A percentile compares a stretch with the other conserved stretches of the same genome.
Evolutionary conservation across 1,140 invertebrate species (phyloP).

Genomic region (Drosophila punjabiensis): DNA sequence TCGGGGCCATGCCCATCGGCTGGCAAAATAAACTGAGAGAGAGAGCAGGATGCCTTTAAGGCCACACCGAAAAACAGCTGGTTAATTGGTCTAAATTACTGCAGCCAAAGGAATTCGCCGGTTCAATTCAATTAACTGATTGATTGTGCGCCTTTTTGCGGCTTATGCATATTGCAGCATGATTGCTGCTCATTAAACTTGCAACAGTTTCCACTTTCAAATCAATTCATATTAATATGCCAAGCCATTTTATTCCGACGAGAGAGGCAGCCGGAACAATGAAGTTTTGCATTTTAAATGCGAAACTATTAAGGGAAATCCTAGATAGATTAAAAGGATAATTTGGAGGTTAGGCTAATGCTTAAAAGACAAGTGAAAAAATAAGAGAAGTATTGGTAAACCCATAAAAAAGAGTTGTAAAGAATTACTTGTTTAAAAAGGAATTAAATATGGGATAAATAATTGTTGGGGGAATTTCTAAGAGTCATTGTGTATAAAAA

Average conservation of each 20-base stretch:
- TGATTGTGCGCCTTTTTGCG: slow-evolving; percentile 29
- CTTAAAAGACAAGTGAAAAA: not conserved
- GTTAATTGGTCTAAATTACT: slow-evolving; percentile 15
- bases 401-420: not conserved
- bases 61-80: not conserved
- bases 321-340: not conserved
- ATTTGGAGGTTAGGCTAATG: not conserved
- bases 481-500: not conserved
- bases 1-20: not conserved
- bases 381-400: not conserved
- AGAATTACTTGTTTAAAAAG: not conserved
- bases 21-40: not conserved
- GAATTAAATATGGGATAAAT: not conserved
- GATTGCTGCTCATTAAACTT: slow-evolving; percentile 42
- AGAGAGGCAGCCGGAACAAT: not conserved
- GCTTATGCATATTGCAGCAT: slow-evolving; percentile 22
- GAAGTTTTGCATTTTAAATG: slow-evolving; percentile 29
- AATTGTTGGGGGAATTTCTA: not conserved
- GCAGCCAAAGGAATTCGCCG: not conserved
- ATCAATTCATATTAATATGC: slow-evolving; percentile 32
- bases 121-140: slow-evolving; percentile 31
- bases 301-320: slow-evolving; percentile 9
- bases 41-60: not conserved
- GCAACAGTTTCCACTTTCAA: slow-evolving; percentile 23
- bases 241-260: slow-evolving; percentile 1